Evolutionary conservation across 2,113 vertebrate species (phyloP), one percentile per base, ranked within the genome.

Genomic region (Phalacrocorax brasilianus): DNA sequence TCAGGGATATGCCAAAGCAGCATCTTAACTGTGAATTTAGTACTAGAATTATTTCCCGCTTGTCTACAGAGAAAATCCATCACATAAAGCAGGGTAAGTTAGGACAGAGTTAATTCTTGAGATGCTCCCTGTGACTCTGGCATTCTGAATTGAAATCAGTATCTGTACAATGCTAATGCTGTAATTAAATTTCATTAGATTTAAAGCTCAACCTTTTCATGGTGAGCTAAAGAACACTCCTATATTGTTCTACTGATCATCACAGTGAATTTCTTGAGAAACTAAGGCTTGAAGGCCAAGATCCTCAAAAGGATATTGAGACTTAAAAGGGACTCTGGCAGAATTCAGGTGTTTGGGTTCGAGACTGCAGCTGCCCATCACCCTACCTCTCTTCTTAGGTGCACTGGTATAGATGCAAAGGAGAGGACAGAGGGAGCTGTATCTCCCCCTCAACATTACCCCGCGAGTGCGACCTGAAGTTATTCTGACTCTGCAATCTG

Each of bases 131-230:
- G 2, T 59, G 70, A 95, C 63, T 96, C 79, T 13, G 61, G 45
- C 30, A 26, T 28, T 90, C 92, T 68, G 83, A 92, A 85, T 35
- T 76, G 52, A 88, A 94, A 93, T 84, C 85, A 52, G 26, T 78
- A 62, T 40, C 81, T 95, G 71, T 86, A 91, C 80, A 85, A 76
- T 52, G 75, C 91, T 92, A 97, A 96, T 74, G 52, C 61, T 65
- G 68, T 85, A 95, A 97, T 97, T 97, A 96, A 97, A 92, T 94
- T 76, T 95, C 93, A 90, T 95, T 96, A 96, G 86, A 97, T 96
- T 95, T 96, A 95, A 97, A 95, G 72, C 89, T 92, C 84, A 93
- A 23, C 61, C 62, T 95, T 97, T 96, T 91, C 94, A 87, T 12
- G 89, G 68, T 68, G 82, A 74, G 47, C 94, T 88, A 88, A 92